Percentiles rank a stretch among this genome's conserved stretches.
These are phyloP conservation scores for Trissonchulus sp. DNA, from an alignment of 2,888 invertebrate species.

Conservation along the genomic window DNA sequence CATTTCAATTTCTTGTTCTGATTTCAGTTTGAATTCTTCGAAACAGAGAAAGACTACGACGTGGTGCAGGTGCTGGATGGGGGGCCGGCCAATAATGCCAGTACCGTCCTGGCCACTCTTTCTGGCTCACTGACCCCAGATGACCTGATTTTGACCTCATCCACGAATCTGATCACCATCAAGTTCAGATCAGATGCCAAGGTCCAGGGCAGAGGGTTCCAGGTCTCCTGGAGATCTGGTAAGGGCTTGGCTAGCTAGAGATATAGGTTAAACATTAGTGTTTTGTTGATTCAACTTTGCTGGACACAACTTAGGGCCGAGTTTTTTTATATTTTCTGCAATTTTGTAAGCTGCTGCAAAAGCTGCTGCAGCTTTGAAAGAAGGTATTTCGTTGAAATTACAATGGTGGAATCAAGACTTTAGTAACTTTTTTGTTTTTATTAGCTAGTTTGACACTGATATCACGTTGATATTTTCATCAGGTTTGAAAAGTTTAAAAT, in stretches of 20 bases:
- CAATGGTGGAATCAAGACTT: no score
- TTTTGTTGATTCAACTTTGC: no score
- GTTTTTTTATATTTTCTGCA: no score
- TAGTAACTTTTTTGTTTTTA: no score
- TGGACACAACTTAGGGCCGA: no score
- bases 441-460: no score
- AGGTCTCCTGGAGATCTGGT: conserved; percentile 49
- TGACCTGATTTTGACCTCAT: conserved; percentile 72
- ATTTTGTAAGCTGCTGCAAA: neutral
- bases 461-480: no score
- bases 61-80: conserved; percentile 92
- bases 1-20: no score
- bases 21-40: conserved; percentile 82
- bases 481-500: no score
- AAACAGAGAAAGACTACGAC: conserved; percentile 92
- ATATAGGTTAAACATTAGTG: no score
- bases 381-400: no score
- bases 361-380: neutral
- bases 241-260: no score
- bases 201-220: conserved; percentile 83
- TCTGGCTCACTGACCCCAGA: conserved; percentile 73
- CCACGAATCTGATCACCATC: conserved; percentile 94
- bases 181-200: conserved; percentile 91
- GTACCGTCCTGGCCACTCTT: conserved; percentile 79
- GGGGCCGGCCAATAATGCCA: conserved; percentile 86